A percentile compares a stretch with the other conserved stretches of the same genome.
phyloP scores from a whole-genome alignment of 2,797 vertebrate genomes.

The Borostomias antarcticus region DNA sequence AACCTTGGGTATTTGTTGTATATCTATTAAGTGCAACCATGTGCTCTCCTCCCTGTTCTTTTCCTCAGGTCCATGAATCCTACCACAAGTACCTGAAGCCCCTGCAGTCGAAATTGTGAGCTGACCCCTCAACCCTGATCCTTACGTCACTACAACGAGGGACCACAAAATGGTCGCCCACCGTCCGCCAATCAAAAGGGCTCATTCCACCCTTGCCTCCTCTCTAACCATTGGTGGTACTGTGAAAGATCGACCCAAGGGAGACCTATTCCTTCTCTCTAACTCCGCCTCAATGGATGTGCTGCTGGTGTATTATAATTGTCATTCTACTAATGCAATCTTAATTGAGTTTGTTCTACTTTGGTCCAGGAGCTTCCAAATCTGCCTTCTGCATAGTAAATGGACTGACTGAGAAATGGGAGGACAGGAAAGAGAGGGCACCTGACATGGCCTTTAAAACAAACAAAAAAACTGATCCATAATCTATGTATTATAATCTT shows the following conservation, averaged over 20 bases:
- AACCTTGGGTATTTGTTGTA: too few species aligned
- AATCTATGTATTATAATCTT: too few species aligned
- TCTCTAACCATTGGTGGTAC: neutral
- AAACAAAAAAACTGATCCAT: too few species aligned
- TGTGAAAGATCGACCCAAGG: neutral
- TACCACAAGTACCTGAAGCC: conserved; percentile 93
- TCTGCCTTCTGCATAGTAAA: neutral
- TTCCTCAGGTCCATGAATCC: conserved; percentile 88
- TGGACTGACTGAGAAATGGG: neutral
- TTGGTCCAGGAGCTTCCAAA: neutral
- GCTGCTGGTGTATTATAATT: conserved; percentile 3
- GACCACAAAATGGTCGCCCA: conserved; percentile 15
- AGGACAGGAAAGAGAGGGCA: neutral
- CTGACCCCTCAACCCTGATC: conserved; percentile 2
- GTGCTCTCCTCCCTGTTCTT: neutral
- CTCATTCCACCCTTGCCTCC: neutral
- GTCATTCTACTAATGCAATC: neutral
- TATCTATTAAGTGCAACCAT: neutral
- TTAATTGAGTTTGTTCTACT: neutral
- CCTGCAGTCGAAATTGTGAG: conserved; percentile 90
- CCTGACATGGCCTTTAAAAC: neutral
- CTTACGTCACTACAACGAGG: too few species aligned
- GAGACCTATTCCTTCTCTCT: neutral
- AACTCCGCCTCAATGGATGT: neutral
- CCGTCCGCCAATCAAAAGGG: conserved; percentile 11